Evolutionary conservation across 2,797 vertebrate genomes (phyloP).

Genomic region (Gallirallus australis): DNA sequence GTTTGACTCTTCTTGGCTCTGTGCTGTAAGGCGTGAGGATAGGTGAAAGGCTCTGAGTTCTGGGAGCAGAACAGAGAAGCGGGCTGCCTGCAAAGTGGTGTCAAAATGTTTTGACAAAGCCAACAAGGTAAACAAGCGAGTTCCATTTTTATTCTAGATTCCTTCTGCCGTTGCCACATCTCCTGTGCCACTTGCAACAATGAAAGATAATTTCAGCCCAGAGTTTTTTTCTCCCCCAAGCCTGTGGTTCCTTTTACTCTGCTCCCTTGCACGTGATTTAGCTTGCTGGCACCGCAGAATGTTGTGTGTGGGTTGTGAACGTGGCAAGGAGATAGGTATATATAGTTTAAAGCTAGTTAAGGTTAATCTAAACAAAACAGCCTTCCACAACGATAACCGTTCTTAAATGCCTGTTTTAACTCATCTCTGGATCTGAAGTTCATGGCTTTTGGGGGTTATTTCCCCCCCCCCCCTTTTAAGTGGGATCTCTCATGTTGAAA

Average conservation of each 20-base stretch:
- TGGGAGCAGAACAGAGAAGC: slow-evolving; percentile 23
- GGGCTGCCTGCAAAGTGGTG: background rate
- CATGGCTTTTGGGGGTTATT: too few species aligned
- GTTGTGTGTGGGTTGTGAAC: slow-evolving; percentile 14
- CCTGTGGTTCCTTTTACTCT: slow-evolving; percentile 39
- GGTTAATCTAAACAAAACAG: background rate
- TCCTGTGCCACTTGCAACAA: slow-evolving; percentile 43
- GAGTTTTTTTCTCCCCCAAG: slow-evolving; percentile 1
- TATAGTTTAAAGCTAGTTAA: slow-evolving; percentile 13
- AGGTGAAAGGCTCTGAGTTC: slow-evolving; percentile 46
- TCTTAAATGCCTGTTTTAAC: background rate
- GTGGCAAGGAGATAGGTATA: slow-evolving; percentile 39
- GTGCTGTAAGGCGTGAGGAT: background rate
- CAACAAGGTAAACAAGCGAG: slow-evolving; percentile 51
- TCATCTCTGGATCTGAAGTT: background rate
- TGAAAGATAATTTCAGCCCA: slow-evolving; percentile 50
- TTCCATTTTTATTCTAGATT: slow-evolving; percentile 61
- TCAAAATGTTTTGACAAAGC: slow-evolving; percentile 65
- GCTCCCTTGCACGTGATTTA: slow-evolving; percentile 17
- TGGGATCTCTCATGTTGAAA: background rate
- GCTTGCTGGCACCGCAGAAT: background rate
- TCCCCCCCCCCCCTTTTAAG: background rate
- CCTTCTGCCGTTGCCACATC: slow-evolving; percentile 39
- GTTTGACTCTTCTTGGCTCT: slow-evolving; percentile 8
- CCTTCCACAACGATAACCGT: background rate